These are phyloP conservation scores for Odontomachus brunneus DNA, from an alignment of 1,140 invertebrate genomes.

Conservation along the genomic window DNA sequence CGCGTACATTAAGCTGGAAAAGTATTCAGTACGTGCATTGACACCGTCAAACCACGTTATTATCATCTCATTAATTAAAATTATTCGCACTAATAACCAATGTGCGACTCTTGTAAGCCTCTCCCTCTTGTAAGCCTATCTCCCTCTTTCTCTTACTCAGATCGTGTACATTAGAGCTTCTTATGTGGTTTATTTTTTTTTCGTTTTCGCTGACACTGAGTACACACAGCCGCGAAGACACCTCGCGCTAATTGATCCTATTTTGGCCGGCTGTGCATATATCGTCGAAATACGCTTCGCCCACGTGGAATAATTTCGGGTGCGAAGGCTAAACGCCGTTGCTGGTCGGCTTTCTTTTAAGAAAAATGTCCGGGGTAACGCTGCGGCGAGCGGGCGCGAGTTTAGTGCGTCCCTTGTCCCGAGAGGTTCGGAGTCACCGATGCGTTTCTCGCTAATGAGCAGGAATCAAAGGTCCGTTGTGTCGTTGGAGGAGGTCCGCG, in stretches of 20 bases:
- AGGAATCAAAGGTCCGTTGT: conserved; percentile 80
- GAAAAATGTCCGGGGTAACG: not conserved
- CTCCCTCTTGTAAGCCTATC: no score
- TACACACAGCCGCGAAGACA: not conserved
- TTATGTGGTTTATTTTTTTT: no score
- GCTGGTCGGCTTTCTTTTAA: conserved; percentile 11
- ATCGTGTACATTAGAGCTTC: no score
- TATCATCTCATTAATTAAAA: no score
- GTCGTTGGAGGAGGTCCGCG: conserved; percentile 59
- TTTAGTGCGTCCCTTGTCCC: conserved; percentile 46
- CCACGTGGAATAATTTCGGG: conserved; percentile 44
- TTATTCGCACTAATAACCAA: no score
- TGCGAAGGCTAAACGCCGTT: conserved; percentile 38
- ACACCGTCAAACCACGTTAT: no score
- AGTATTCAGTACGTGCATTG: no score
- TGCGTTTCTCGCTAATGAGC: conserved; percentile 79
- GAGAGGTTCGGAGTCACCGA: conserved; percentile 70
- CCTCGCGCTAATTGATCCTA: conserved; percentile 16
- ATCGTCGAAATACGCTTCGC: conserved; percentile 38
- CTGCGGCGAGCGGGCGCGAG: not conserved
- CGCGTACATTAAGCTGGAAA: no score
- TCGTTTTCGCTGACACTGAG: no score
- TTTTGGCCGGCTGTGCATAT: conserved; percentile 2
- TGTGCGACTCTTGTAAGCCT: no score
- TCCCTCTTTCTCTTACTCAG: no score